Evolutionary conservation across 2,888 invertebrate genomes (phyloP), one percentile per base, ranked within the genome.

Genomic region (Ophion slaviceki): DNA sequence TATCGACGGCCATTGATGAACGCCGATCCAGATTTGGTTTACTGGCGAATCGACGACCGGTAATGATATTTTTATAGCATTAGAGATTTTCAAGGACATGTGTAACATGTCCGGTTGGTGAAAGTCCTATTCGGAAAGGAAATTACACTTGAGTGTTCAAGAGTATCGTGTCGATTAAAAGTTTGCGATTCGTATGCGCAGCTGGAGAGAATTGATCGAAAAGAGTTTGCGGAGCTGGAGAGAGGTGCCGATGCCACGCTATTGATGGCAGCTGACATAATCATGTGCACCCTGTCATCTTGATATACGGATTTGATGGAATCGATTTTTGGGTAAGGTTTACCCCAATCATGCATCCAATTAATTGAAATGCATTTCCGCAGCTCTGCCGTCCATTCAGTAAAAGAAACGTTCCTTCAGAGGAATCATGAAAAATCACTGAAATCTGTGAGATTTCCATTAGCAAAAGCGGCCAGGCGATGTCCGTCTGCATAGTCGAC

Each of bases 221-320:
- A 76, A 40, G 90, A 91, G 20, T 36, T 86, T 3, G 57, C 32
- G 5, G 92, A 88, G 68, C 68, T 91, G 8, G 89, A 90, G 75
- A 88, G 91, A 45, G 89, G 90, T 6, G 88, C 93, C 0, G 93
- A 94, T 84, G 90, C 88, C 11, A 87, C 86, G 74, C 90, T 94
- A 89, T 93, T 97, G 36, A 93, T 94, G 64, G 94, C 95, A 83
- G 96, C 97, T 0, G 95, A 24, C 90, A 95, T 97, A 89, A 95
- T 97, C 83, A 96, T 96, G 88, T 96, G 96, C 75, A 97, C 97
- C 11, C 95, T 97, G 36, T 95, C 96, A 57, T 96, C 94, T 0
- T 94, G 94, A 86, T 93, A 90, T 61, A 92, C 92, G 2, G 89
- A 89, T 78, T 88, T 90, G 40, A 94, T 94, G 94, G 94, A 94